phyloP scores from a whole-genome alignment of 2,888 invertebrate genomes.

The Drosophila antonietae region DNA sequence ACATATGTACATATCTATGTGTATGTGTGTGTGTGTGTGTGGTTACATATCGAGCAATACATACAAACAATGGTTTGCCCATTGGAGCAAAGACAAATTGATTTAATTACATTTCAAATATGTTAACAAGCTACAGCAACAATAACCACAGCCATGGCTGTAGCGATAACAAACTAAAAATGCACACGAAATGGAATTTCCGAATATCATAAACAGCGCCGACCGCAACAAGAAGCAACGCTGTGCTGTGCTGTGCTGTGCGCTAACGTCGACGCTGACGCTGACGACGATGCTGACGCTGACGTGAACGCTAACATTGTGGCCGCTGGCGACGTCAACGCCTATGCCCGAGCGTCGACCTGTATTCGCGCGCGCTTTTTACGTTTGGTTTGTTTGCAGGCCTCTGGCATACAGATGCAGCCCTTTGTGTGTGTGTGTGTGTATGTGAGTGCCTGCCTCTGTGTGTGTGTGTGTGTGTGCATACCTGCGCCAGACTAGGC shows the following conservation, averaged over 20 bases:
- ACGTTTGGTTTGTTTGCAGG: conserved; percentile 64
- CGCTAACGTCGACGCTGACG: conserved; percentile 7
- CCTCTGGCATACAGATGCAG: conserved; percentile 33
- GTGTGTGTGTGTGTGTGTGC: conserved; percentile 29
- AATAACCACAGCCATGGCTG: conserved; percentile 23
- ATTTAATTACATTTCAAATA: conserved; percentile 66
- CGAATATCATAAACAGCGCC: conserved; percentile 74
- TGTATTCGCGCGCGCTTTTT: conserved; percentile 80
- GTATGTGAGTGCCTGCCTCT: not conserved
- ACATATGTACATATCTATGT: not conserved
- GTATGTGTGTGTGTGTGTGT: too few relatives aligned
- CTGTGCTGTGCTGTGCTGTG: not conserved
- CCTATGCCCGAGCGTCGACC: conserved; percentile 72
- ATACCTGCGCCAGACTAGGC: conserved; percentile 53
- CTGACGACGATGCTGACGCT: conserved; percentile 16
- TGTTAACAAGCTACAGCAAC: conserved; percentile 50
- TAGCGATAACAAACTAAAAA: conserved; percentile 58
- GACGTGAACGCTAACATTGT: conserved; percentile 9
- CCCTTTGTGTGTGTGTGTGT: not conserved
- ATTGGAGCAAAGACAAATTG: conserved; percentile 59
- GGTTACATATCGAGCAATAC: conserved; percentile 1
- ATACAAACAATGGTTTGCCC: conserved; percentile 20
- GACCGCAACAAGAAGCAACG: conserved; percentile 56
- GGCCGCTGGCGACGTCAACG: conserved; percentile 35
- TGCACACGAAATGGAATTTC: conserved; percentile 72